Evolutionary conservation across 2,797 vertebrate genomes (phyloP).

Genomic region (Clarias platycephalus): DNA sequence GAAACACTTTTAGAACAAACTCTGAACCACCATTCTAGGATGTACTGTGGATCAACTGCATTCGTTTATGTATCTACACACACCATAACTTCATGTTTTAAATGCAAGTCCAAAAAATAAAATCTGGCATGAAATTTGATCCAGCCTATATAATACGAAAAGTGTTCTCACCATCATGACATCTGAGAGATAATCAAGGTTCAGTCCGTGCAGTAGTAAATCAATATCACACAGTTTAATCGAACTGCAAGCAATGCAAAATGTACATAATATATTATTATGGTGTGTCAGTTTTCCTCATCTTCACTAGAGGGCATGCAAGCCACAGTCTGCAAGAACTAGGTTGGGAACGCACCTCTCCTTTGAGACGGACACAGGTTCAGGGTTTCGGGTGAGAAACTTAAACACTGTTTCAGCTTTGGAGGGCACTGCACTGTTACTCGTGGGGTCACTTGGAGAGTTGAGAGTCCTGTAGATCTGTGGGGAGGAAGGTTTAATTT

Average conservation of each 20-base stretch:
- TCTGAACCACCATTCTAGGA: not conserved
- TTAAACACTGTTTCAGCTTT: constrained; percentile 73
- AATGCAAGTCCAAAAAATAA: not conserved
- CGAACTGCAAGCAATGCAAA: constrained; percentile 66
- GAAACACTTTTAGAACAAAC: constrained; percentile 14
- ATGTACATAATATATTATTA: not conserved
- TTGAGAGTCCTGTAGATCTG: constrained; percentile 69
- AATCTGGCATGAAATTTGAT: not conserved
- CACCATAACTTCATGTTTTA: not conserved
- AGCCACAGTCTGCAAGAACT: not conserved
- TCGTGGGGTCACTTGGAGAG: constrained; percentile 61
- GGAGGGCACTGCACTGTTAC: constrained; percentile 54
- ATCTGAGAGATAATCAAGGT: constrained; percentile 79
- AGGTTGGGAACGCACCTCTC: constrained; percentile 60
- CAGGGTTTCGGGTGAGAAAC: constrained; percentile 67
- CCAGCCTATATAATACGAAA: not conserved
- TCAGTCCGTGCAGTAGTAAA: constrained; percentile 87
- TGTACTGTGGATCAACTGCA: not conserved
- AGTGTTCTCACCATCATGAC: constrained; percentile 70
- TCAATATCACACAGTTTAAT: constrained; percentile 78
- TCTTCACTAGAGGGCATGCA: constrained; percentile 59
- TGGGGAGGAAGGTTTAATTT: not conserved
- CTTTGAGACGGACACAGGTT: constrained; percentile 47
- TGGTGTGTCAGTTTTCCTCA: not conserved
- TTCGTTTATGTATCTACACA: not conserved